These are phyloP conservation scores for Leucophenga varia DNA, from an alignment of 1,140 invertebrate species.

Conservation along the genomic window DNA sequence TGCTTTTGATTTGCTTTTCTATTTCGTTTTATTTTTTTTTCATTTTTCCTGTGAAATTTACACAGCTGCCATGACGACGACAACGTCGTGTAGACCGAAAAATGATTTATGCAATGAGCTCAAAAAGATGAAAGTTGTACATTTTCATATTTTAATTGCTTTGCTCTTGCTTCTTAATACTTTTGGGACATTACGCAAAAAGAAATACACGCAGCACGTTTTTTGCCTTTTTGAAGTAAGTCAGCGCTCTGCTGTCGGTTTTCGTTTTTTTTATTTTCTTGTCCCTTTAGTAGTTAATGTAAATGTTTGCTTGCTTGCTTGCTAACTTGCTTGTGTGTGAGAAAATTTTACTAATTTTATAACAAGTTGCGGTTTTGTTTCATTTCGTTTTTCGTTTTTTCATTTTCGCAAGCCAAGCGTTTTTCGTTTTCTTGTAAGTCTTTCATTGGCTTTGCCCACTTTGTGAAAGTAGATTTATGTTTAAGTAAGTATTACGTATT, in stretches of 20 bases:
- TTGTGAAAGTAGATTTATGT: conserved; percentile 47
- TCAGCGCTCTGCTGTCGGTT: no score
- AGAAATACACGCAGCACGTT: no score
- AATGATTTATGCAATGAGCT: conserved; percentile 54
- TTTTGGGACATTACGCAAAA: conserved; percentile 35
- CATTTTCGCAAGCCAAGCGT: no score
- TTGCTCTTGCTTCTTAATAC: conserved; percentile 54
- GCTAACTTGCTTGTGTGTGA: no score
- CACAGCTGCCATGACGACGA: no score
- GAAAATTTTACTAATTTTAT: conserved; percentile 54
- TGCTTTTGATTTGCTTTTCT: no score
- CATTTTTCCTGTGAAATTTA: no score
- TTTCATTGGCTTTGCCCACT: conserved; percentile 24
- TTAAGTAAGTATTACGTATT: conserved; percentile 52
- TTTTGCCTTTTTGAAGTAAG: no score
- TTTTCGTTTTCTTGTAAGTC: conserved; percentile 32
- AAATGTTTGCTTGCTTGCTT: conserved; percentile 53
- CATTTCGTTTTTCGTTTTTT: no score
- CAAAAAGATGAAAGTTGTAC: conserved; percentile 54
- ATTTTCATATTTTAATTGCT: conserved; percentile 55
- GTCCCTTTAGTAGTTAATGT: conserved; percentile 50
- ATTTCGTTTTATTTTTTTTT: no score
- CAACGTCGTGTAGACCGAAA: no score
- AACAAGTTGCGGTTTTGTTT: conserved; percentile 49
- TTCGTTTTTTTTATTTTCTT: no score